These are phyloP conservation scores for Channa maculata DNA, from an alignment of 2,113 vertebrate genomes.

Conservation along the genomic window DNA sequence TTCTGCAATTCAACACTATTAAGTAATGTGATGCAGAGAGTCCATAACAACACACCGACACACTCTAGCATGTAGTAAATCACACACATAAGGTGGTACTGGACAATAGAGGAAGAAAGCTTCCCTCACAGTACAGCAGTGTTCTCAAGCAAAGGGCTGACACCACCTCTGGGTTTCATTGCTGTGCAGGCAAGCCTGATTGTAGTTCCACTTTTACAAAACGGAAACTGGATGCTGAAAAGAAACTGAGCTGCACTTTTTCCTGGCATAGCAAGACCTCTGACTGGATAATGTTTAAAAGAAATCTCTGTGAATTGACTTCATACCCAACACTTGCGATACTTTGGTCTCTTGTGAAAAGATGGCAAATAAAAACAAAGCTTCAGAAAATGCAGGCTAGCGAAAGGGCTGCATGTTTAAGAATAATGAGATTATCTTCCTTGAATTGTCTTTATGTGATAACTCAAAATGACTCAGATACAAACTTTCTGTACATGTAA, in stretches of 20 bases:
- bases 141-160: slow-evolving; percentile 39
- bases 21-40: slow-evolving; percentile 12
- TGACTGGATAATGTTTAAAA: not conserved
- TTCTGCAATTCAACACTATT: slow-evolving; percentile 33
- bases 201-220: not conserved
- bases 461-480: too few relatives aligned
- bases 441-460: too few relatives aligned
- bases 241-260: not conserved
- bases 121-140: slow-evolving; percentile 43
- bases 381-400: not conserved
- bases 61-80: slow-evolving; percentile 61
- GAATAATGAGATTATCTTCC: not conserved
- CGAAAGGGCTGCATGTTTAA: slow-evolving; percentile 21
- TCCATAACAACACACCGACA: slow-evolving; percentile 21
- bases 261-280: not conserved
- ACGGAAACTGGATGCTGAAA: not conserved
- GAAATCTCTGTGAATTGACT: not conserved
- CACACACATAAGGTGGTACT: slow-evolving; percentile 32
- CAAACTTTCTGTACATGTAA: too few relatives aligned
- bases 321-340: not conserved
- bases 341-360: not conserved
- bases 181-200: not conserved
- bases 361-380: not conserved
- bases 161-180: slow-evolving; percentile 17
- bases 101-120: slow-evolving; percentile 42